Evolutionary conservation across 1,140 invertebrate species (phyloP).

Genomic region (Ips nitidus): DNA sequence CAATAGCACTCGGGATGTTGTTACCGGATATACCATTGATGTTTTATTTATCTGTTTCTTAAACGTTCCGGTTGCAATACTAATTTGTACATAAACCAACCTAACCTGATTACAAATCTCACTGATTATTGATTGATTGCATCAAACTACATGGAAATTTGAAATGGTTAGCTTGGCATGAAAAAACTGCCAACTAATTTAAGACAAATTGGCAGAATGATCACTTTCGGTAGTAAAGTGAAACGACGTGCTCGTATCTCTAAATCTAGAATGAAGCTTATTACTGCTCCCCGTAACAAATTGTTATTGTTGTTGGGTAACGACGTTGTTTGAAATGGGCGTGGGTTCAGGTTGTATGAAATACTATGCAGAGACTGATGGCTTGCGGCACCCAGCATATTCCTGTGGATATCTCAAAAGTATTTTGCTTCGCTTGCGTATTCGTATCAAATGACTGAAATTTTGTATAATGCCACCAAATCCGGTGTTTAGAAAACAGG

Average conservation of each 20-base stretch:
- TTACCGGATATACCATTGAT: constrained; percentile 20
- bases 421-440: too few relatives aligned
- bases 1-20: constrained; percentile 14
- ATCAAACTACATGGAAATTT: too few relatives aligned
- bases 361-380: constrained; percentile 43
- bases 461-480: too few relatives aligned
- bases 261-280: constrained; percentile 44
- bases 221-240: constrained; percentile 30
- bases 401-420: neutral
- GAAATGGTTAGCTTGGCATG: too few relatives aligned
- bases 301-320: constrained; percentile 54
- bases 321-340: constrained; percentile 51
- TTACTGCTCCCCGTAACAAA: constrained; percentile 51
- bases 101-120: too few relatives aligned
- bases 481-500: neutral
- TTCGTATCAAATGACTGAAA: too few relatives aligned
- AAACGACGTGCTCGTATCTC: constrained; percentile 28
- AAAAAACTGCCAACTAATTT: constrained; percentile 14
- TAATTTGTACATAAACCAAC: too few relatives aligned
- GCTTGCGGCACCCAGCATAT: constrained; percentile 45
- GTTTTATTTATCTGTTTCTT: too few relatives aligned
- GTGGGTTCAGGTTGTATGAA: constrained; percentile 46
- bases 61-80: too few relatives aligned
- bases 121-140: too few relatives aligned
- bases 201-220: constrained; percentile 9